Conservation (phyloP, 1,140 invertebrate genomes). For the Stenopsyche tienmushanensis region DNA sequence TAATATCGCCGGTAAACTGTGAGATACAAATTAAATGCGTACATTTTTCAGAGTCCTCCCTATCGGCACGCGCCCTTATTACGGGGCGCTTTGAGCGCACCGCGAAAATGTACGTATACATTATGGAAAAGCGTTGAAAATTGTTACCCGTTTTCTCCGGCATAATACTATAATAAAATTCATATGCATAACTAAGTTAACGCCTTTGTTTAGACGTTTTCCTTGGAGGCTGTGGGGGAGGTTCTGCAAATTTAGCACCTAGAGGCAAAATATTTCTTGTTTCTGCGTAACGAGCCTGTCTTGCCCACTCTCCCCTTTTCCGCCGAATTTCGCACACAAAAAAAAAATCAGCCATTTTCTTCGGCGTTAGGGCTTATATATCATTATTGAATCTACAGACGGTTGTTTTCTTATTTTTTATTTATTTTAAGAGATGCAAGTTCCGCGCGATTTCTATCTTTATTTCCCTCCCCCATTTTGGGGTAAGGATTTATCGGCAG, state of each 20-base stretch:
- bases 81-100: too few relatives aligned
- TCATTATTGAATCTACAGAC: slow-evolving; percentile 37
- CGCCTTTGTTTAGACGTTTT: slow-evolving; percentile 41
- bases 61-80: not conserved
- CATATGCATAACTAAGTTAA: slow-evolving; percentile 42
- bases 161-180: slow-evolving; percentile 42
- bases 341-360: slow-evolving; percentile 25
- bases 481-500: slow-evolving; percentile 23
- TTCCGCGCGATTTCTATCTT: slow-evolving; percentile 25
- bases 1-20: too few relatives aligned
- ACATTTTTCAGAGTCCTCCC: too few relatives aligned
- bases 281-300: slow-evolving; percentile 37
- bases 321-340: slow-evolving; percentile 2
- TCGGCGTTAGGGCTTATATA: slow-evolving; percentile 19
- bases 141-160: slow-evolving; percentile 39
- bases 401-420: slow-evolving; percentile 17
- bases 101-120: slow-evolving; percentile 21
- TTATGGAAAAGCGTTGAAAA: slow-evolving; percentile 38
- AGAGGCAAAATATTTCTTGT: slow-evolving; percentile 41
- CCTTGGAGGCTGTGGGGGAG: slow-evolving; percentile 13
- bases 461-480: slow-evolving; percentile 19
- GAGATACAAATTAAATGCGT: too few relatives aligned
- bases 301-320: slow-evolving; percentile 2
- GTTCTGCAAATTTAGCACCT: slow-evolving; percentile 38
- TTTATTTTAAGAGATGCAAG: slow-evolving; percentile 25